Percentiles rank a stretch among this genome's conserved stretches.
Conservation (phyloP, 2,113 vertebrate genomes). For the Oophaga pumilio region DNA sequence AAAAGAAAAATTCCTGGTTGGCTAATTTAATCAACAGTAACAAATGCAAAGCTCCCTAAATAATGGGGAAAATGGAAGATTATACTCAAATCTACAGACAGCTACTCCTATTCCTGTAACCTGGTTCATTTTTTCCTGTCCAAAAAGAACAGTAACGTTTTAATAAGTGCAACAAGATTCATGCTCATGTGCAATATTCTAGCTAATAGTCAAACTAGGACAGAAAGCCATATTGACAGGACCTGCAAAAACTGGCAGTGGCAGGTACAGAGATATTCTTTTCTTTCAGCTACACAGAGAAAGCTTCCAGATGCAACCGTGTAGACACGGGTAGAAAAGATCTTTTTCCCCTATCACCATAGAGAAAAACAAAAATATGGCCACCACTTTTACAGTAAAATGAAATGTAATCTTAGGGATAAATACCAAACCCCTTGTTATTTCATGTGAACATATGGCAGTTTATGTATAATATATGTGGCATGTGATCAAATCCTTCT, state of each 20-base stretch:
- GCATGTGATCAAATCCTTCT: slow-evolving; percentile 4
- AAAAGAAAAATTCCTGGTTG: neutral
- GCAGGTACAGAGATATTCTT: neutral
- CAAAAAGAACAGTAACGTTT: neutral
- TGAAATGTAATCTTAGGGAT: slow-evolving; percentile 33
- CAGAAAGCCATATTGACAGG: neutral
- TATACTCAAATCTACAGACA: neutral
- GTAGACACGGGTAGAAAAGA: neutral
- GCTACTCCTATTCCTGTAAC: neutral
- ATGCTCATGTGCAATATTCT: too few species aligned
- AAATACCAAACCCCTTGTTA: neutral
- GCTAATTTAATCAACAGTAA: neutral
- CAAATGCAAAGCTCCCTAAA: neutral
- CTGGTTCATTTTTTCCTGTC: neutral
- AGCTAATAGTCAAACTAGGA: too few species aligned
- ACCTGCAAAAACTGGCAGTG: neutral
- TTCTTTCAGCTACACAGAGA: neutral
- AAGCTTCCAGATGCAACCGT: neutral
- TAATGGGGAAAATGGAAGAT: too few species aligned
- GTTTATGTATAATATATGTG: neutral
- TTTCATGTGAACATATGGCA: neutral
- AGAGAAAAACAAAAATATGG: neutral
- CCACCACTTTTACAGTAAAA: neutral
- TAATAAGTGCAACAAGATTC: slow-evolving; percentile 25
- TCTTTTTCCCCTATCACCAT: neutral